A percentile compares a stretch with the other conserved stretches of the same genome.
Evolutionary conservation across 2,888 invertebrate species (phyloP).

Genomic region (Spisula subtruncata): DNA sequence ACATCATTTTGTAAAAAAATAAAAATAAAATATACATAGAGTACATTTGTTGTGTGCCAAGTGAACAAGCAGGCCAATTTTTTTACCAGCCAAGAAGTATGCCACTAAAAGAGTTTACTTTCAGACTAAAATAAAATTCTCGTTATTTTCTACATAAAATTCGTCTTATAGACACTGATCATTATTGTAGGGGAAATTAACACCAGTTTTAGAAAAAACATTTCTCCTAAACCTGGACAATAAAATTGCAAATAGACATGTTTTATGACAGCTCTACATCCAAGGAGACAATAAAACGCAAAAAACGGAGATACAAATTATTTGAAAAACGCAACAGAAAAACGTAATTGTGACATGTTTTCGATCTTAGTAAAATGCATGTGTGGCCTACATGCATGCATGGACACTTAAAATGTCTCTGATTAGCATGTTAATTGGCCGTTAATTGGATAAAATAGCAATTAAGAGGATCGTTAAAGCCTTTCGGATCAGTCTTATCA

Average conservation of each 20-base stretch:
- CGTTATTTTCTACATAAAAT: slow-evolving; percentile 7
- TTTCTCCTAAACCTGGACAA: neutral
- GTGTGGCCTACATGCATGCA: slow-evolving; percentile 21
- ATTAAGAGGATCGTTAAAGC: slow-evolving; percentile 5
- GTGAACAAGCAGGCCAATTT: neutral
- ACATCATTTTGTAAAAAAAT: no score
- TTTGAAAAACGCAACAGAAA: slow-evolving; percentile 2
- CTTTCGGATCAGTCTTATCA: slow-evolving; percentile 11
- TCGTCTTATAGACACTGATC: slow-evolving; percentile 3
- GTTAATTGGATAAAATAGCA: slow-evolving; percentile 23
- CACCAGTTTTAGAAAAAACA: neutral
- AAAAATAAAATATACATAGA: no score
- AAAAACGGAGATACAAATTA: neutral
- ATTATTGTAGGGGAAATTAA: neutral
- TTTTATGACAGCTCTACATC: neutral
- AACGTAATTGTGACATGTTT: slow-evolving; percentile 6
- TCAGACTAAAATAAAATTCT: slow-evolving; percentile 11
- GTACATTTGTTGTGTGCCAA: no score
- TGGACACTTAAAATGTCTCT: slow-evolving; percentile 25
- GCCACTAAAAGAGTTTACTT: neutral
- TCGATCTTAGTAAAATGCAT: neutral
- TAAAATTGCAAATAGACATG: neutral
- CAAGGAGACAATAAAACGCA: neutral
- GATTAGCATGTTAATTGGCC: slow-evolving; percentile 14
- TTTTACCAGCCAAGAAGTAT: neutral